Base-by-base conservation (phyloP, 2,113 vertebrate species). In the Piprites chloris region DNA sequence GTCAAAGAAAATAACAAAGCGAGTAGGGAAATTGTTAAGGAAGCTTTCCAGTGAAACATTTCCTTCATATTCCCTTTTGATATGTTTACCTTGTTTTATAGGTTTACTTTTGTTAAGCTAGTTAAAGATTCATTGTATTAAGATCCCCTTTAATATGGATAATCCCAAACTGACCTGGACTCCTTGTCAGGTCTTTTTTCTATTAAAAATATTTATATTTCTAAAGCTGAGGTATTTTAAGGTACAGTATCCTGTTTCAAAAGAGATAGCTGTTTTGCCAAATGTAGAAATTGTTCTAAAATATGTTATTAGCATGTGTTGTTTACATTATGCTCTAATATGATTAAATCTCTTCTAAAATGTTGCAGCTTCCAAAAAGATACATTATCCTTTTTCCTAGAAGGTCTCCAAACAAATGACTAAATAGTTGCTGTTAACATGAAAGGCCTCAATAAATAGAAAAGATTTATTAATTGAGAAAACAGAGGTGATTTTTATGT, bases 1-100 rank as follows among this genome's bases (percentile, higher is more conserved):
- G 99, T 98, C 98, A 98, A 98, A 98, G 98, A 98, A 98, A 99
- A 99, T 99, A 99, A 98, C 98, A 99, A 98, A 98, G 97, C 95
- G 94, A 99, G 97, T 97, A 98, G 98, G 98, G 98, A 99, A 98
- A 99, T 98, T 98, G 98, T 98, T 98, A 98, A 98, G 98, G 98
- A 98, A 99, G 98, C 98, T 98, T 98, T 99, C 98, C 98, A 98
- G 98, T 98, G 98, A 98, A 99, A 99, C 97, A 98, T 98, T 99
- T 99, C 99, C 99, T 99, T 98, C 97, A 97, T 99, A 98, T 98
- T 98, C 98, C 98, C 98, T 95, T 95, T 97, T 98, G 98, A 98
- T 98, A 98, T 98, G 98, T 98, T 99, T 98, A 99, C 98, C 98
- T 98, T 98, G 97, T 98, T 98, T 98, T 96, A 98, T 98, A 98